Base-by-base conservation (phyloP, 2,113 vertebrate species). In the Corythoichthys intestinalis region DNA sequence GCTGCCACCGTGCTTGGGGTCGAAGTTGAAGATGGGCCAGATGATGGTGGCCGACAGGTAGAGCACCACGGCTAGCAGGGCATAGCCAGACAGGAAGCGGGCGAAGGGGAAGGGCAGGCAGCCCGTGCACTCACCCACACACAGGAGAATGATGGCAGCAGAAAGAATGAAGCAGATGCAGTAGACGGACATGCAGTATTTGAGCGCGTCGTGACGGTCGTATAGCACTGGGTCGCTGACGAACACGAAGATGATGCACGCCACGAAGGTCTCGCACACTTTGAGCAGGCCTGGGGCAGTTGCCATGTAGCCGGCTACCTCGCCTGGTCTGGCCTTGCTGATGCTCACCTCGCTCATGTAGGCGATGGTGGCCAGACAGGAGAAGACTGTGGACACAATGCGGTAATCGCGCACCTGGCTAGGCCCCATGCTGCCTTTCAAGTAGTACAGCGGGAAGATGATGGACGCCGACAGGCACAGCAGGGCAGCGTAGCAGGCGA, bases 131-230 rank as follows among this genome's bases (percentile, higher is more conserved):
- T 96, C 93, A 0, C 92, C 92, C 0, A 96, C 82, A 73, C 94
- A 95, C 62, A 96, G 84, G 52, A 96, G 70, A 75, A 96, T 94
- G 71, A 95, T 89, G 74, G 78, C 86, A 0, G 92, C 90, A 0
- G 94, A 94, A 61, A 96, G 80, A 79, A 96, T 94, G 91, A 96
- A 96, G 83, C 95, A 96, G 83, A 96, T 93, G 85, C 94, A 93
- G 4, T 94, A 96, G 10, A 95, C 94, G 0, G 94, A 80, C 87
- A 96, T 87, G 65, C 95, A 96, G 92, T 93, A 96, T 75, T 93
- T 90, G 52, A 90, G 80, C 0, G 93, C 93, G 0, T 85, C 3
- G 0, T 83, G 67, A 0, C 0, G 17, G n/a, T 94, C 80, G 50
- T 96, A 96, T 17, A 85, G 35, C 8, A 77, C 0, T 0, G 67